Evolutionary conservation across 2,797 vertebrate genomes (phyloP), one percentile per base, ranked within the genome.

Genomic region (Centroberyx gerrardi): DNA sequence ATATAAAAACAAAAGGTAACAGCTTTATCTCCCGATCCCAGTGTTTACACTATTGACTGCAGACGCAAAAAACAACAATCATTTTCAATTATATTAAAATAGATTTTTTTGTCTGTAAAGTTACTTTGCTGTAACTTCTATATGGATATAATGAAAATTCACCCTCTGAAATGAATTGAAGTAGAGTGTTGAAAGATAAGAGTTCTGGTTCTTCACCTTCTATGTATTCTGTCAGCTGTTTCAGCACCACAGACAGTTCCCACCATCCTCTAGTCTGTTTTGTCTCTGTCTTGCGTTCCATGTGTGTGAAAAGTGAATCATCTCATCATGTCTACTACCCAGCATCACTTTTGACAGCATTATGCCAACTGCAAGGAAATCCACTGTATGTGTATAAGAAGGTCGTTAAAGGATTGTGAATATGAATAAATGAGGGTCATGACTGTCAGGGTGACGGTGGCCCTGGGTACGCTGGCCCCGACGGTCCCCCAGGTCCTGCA

Each of bases 391-490:
- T 33, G 33, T 33, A 7, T 33, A 7, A 33, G 1, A 33, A 33
- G 7, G 33, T 33, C 2, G 33, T 33, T 33, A 33, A 33, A 4
- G 33, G 4, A 33, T 33, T 33, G 4, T 68, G 2, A 22, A 38
- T 67, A 17, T 55, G 0, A 48, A 59, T 14, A 4, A 33, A 53
- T 59, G 38, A 15, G 17, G 0, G 63, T 22, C 82, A 44, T 79
- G 31, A 56, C 60, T 64, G 33, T 62, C 60, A 94, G 93, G 93
- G 93, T 49, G 85, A 93, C 14, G 38, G 76, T 60, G 88, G 85
- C 8, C 28, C 33, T 55, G 92, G 88, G 62, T 17, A 69, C 22
- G 1, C 42, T 53, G 84, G 78, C 3, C 72, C 52, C 4, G 46
- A 62, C 3, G 94, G 92, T 1, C 42, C 13, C 1, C 64, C 44